Base-by-base conservation (phyloP, 35 echinoderm and acorn worm genomes). In the Heliocidaris tuberculata region DNA sequence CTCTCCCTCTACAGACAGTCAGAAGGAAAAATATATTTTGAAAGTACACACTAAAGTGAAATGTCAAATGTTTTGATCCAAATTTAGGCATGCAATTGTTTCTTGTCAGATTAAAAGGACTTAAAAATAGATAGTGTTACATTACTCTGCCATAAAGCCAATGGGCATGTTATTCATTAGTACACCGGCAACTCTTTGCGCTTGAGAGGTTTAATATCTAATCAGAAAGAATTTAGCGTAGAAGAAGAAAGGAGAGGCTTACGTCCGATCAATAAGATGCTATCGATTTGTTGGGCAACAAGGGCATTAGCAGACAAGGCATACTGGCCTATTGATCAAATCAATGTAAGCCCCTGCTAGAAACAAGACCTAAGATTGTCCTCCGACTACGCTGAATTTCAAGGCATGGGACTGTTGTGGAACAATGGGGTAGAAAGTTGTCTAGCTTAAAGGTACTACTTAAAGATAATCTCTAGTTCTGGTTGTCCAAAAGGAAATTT, bases 261-360 rank as follows among this genome's bases (percentile, higher is more conserved):
- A 48, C 30, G 17, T 5, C 9, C n/a, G 30, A 59, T 93, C 91
- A 48, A 93, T 93, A 48, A 59, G 27, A 42, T 93, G 1, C 3
- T 19, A 93, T 93, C 24, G 91, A 93, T 93, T 93, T 93, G 91
- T 93, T 93, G 91, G 91, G 16, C 91, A 93, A 93, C 91, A 93
- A 59, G 48, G 91, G 91, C 91, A 93, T 93, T 93, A 93, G 47
- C 50, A 30, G 48, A 93, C 91, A 93, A 93, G 91, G 13, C 31
- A 56, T 59, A 31, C 31, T 35, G 10, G 31, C 6, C 19, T 89
- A 89, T 89, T 42, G 50, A 93, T 59, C 47, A 93, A 93, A 93
- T 93, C 91, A 93, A 93, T 93, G 91, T 93, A 93, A 93, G 11
- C 91, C 50, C 31, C 47, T 93, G 87, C 21, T 7, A 78, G 65